Evolutionary conservation across 2,113 vertebrate species (phyloP).

Genomic region (Microcebus jonahi): DNA sequence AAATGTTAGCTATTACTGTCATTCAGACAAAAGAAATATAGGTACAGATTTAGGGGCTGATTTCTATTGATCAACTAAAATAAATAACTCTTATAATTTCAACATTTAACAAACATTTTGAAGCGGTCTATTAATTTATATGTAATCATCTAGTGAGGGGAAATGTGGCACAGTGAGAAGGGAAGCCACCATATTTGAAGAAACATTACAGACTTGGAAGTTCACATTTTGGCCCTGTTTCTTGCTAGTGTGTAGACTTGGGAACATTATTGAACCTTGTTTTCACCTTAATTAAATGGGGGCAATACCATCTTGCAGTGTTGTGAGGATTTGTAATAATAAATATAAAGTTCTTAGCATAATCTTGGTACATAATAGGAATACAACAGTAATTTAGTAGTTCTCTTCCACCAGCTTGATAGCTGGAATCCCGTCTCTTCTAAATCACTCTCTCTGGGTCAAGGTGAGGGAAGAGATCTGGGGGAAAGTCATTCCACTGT

Average conservation of each 20-base stretch:
- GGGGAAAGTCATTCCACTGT: neutral
- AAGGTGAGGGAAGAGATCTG: neutral
- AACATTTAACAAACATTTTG: conserved; percentile 55
- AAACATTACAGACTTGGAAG: neutral
- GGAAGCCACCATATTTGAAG: conserved; percentile 21
- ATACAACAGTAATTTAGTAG: neutral
- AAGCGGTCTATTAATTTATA: conserved; percentile 8
- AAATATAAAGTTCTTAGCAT: neutral
- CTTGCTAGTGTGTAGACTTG: neutral
- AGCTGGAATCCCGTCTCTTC: neutral
- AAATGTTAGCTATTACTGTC: conserved; percentile 43
- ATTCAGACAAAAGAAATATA: conserved; percentile 51
- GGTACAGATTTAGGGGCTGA: conserved; percentile 32
- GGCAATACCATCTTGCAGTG: neutral
- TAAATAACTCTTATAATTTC: conserved; percentile 46
- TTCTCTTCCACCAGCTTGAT: neutral
- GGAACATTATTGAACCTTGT: neutral
- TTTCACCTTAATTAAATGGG: neutral
- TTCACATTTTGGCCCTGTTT: neutral
- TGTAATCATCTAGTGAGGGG: neutral
- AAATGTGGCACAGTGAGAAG: neutral
- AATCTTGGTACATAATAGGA: neutral
- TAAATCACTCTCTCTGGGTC: neutral
- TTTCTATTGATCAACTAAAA: conserved; percentile 40
- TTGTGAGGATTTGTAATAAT: conserved; percentile 2